phyloP scores from a whole-genome alignment of 2,888 invertebrate genomes.

The Biston stratarius region DNA sequence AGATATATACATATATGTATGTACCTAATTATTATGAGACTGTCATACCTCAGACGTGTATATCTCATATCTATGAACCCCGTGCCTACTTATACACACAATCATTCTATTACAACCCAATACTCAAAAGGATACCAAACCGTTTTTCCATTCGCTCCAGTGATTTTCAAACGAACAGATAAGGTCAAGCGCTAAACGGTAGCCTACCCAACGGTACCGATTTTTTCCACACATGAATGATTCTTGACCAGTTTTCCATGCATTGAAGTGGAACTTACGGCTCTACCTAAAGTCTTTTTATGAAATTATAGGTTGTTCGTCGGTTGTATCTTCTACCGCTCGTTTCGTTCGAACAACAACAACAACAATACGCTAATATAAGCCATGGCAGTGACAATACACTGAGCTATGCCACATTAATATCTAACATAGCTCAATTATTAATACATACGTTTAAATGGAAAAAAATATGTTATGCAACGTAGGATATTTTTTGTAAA shows the following conservation, averaged over 20 bases:
- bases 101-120: slow-evolving; percentile 18
- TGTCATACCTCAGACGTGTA: no score
- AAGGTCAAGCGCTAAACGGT: slow-evolving; percentile 29
- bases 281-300: neutral
- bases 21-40: no score
- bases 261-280: slow-evolving; percentile 11
- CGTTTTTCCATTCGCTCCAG: slow-evolving; percentile 2
- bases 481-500: no score
- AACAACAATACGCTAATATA: no score
- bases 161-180: slow-evolving; percentile 23
- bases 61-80: no score
- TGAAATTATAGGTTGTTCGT: neutral
- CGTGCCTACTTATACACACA: neutral
- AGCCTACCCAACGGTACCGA: slow-evolving; percentile 9
- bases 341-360: no score
- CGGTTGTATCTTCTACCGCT: neutral
- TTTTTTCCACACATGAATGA: slow-evolving; percentile 20
- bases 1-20: no score
- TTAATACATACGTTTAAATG: no score
- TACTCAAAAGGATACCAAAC: slow-evolving; percentile 13
- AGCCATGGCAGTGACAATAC: no score
- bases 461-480: no score
- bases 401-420: no score
- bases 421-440: no score
- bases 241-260: slow-evolving; percentile 15